Conservation (phyloP, 2,113 vertebrate species). For the Hypanus sabinus region DNA sequence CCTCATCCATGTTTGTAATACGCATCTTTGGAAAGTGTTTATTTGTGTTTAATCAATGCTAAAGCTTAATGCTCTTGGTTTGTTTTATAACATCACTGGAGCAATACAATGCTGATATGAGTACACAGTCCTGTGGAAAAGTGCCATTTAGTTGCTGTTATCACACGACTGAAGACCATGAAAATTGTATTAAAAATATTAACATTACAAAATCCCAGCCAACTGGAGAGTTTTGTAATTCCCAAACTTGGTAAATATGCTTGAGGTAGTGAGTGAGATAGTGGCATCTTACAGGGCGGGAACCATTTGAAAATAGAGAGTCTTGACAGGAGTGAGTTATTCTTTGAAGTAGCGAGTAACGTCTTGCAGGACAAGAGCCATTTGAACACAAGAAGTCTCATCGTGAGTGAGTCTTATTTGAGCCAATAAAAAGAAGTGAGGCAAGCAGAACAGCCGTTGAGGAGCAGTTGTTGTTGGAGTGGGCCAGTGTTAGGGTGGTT, state of each 20-base stretch:
- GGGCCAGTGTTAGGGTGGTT: too few relatives aligned
- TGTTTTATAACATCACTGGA: neutral
- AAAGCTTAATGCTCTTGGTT: neutral
- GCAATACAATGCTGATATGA: neutral
- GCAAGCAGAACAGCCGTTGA: too few relatives aligned
- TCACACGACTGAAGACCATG: neutral
- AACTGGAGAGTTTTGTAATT: neutral
- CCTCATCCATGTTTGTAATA: neutral
- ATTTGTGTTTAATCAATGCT: neutral
- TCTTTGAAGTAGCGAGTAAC: too few relatives aligned
- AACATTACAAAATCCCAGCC: neutral
- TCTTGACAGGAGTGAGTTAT: too few relatives aligned
- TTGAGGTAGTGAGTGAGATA: too few relatives aligned
- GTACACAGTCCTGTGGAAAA: neutral
- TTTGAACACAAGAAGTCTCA: too few relatives aligned
- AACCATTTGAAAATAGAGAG: too few relatives aligned
- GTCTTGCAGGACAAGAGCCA: too few relatives aligned
- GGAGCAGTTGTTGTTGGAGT: too few relatives aligned
- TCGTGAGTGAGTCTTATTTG: too few relatives aligned
- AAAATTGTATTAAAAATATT: neutral
- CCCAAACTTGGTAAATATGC: neutral
- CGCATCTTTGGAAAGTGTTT: neutral
- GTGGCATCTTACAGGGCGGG: too few relatives aligned
- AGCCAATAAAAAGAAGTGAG: too few relatives aligned
- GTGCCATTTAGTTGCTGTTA: neutral